Evolutionary conservation across 53 echinoderm and acorn worm species (phyloP).

Genomic region (Patiria pectinifera): DNA sequence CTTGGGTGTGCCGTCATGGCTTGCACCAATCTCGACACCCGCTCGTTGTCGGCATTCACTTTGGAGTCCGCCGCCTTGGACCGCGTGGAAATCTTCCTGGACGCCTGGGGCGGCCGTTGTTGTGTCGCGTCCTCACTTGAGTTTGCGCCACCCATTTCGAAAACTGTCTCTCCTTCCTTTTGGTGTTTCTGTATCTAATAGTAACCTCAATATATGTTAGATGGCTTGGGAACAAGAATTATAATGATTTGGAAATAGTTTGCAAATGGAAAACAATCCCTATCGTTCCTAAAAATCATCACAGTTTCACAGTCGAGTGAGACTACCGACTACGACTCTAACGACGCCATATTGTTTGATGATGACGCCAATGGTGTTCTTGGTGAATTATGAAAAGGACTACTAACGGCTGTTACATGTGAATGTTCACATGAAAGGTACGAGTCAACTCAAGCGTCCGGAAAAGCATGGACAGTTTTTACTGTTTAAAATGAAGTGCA

Average conservation of each 20-base stretch:
- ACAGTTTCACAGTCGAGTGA: not conserved
- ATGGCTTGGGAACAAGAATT: too few relatives aligned
- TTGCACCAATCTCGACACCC: constrained; percentile 61
- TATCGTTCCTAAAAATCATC: too few relatives aligned
- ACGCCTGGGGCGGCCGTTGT: not conserved
- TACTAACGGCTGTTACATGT: not conserved
- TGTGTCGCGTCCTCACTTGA: not conserved
- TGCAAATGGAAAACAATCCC: not conserved
- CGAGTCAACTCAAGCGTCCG: not conserved
- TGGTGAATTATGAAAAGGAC: not conserved
- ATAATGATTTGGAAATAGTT: not conserved
- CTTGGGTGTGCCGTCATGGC: constrained; percentile 54
- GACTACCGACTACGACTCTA: not conserved
- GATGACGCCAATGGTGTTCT: constrained; percentile 47
- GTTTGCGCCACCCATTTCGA: constrained; percentile 28
- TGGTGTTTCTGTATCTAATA: not conserved
- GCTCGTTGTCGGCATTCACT: constrained; percentile 39
- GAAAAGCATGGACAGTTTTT: constrained; percentile 62
- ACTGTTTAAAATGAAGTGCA: constrained; percentile 1
- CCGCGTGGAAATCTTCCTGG: constrained; percentile 4
- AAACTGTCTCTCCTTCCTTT: not conserved
- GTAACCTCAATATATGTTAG: not conserved
- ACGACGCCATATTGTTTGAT: constrained; percentile 49
- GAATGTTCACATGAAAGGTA: too few relatives aligned
- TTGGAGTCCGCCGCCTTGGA: constrained; percentile 33